Percentiles rank a stretch among this genome's conserved stretches.
Conservation (phyloP, 2,113 vertebrate species). For the Pithys albifrons region DNA sequence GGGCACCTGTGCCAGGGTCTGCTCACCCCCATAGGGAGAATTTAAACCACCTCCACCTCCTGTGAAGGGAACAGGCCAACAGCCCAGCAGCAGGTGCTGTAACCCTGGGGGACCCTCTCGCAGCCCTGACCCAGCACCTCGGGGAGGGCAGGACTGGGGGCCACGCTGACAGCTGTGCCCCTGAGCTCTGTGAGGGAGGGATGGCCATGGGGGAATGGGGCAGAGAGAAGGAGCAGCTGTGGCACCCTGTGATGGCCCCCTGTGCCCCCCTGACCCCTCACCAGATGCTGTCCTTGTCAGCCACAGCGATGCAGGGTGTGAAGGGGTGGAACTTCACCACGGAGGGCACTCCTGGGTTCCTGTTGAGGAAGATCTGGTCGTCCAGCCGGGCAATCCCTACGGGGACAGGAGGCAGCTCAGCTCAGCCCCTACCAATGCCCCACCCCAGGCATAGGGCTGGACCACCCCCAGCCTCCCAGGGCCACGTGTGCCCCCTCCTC, state of each 20-base stretch:
- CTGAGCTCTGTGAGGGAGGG: neutral
- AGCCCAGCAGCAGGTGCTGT: neutral
- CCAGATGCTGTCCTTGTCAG: constrained; percentile 98
- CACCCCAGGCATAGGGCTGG: accelerated
- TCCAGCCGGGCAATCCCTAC: constrained; percentile 90
- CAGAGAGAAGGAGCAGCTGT: accelerated
- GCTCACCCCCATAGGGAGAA: neutral
- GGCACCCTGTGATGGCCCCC: neutral
- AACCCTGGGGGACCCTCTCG: neutral
- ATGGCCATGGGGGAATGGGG: neutral
- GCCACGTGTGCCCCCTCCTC: neutral
- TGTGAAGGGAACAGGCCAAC: neutral
- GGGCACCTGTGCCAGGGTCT: neutral
- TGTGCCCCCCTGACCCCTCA: constrained; percentile 18
- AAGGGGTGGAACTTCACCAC: constrained; percentile 98
- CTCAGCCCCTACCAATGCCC: neutral
- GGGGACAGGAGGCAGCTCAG: neutral
- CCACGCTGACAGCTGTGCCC: accelerated
- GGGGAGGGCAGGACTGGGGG: accelerated
- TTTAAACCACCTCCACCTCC: neutral
- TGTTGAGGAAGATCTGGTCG: constrained; percentile 98
- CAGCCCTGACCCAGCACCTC: neutral
- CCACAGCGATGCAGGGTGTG: constrained; percentile 93
- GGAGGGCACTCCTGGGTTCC: constrained; percentile 93
- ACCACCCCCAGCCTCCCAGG: neutral